phyloP scores from a whole-genome alignment of 2,888 invertebrate species.

The Epiperipatus broadwayi region DNA sequence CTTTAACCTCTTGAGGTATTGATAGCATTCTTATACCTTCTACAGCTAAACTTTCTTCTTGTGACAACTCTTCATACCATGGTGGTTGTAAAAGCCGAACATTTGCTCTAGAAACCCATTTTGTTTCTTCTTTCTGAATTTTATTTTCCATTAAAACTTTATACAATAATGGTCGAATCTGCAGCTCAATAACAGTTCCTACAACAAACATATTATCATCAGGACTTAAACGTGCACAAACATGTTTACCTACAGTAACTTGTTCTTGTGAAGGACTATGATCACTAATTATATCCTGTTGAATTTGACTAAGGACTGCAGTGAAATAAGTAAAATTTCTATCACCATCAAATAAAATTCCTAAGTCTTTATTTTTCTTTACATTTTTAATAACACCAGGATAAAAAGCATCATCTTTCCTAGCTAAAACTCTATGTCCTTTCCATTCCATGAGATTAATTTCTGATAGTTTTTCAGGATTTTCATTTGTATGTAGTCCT shows the following conservation, averaged over 20 bases:
- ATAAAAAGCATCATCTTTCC: constrained; percentile 56
- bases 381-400: constrained; percentile 59
- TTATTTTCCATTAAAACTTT: constrained; percentile 12
- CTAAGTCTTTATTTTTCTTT: constrained; percentile 39
- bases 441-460: constrained; percentile 84
- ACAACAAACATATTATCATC: constrained; percentile 56
- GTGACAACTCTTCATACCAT: constrained; percentile 90
- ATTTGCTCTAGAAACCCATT: constrained; percentile 69
- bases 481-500: too few relatives aligned
- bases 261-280: constrained; percentile 61
- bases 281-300: constrained; percentile 74
- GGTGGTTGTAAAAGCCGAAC: constrained; percentile 74
- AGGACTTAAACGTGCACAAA: constrained; percentile 41
- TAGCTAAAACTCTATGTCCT: constrained; percentile 74
- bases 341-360: constrained; percentile 60
- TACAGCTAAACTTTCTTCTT: constrained; percentile 34
- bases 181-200: constrained; percentile 47
- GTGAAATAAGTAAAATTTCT: constrained; percentile 46
- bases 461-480: constrained; percentile 17
- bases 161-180: background rate
- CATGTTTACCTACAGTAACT: constrained; percentile 54
- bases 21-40: constrained; percentile 43
- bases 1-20: constrained; percentile 30
- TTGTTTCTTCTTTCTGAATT: constrained; percentile 17
- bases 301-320: constrained; percentile 49